Evolutionary conservation across 2,113 vertebrate species (phyloP).

Genomic region (Cathartes aura): DNA sequence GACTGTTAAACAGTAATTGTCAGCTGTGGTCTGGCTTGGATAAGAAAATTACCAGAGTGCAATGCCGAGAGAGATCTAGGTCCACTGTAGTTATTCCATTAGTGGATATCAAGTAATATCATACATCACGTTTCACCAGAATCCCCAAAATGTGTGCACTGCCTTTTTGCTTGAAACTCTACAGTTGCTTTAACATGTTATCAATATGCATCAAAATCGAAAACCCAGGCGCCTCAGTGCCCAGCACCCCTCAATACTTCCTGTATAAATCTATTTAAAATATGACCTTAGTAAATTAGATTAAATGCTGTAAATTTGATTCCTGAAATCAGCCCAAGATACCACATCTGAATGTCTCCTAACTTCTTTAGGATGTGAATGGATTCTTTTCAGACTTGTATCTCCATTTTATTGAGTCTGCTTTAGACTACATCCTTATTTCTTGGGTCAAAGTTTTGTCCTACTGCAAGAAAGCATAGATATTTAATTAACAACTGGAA

Average conservation of each 20-base stretch:
- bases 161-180: not conserved
- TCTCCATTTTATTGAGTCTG: not conserved
- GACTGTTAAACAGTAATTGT: not conserved
- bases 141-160: not conserved
- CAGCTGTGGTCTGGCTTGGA: not conserved
- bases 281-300: not conserved
- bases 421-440: not conserved
- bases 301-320: not conserved
- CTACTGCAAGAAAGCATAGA: not conserved
- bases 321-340: not conserved
- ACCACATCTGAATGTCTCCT: not conserved
- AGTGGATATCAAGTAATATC: not conserved
- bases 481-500: not conserved
- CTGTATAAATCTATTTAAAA: not conserved
- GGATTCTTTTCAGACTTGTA: not conserved
- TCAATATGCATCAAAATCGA: not conserved
- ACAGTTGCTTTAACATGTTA: not conserved
- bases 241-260: not conserved
- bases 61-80: not conserved
- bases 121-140: not conserved
- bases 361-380: not conserved
- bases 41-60: not conserved
- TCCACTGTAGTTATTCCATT: not conserved
- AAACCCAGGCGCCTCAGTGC: not conserved
- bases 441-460: not conserved